These are phyloP conservation scores for Fragum sueziense DNA, from an alignment of 2,888 invertebrate species.

Conservation along the genomic window DNA sequence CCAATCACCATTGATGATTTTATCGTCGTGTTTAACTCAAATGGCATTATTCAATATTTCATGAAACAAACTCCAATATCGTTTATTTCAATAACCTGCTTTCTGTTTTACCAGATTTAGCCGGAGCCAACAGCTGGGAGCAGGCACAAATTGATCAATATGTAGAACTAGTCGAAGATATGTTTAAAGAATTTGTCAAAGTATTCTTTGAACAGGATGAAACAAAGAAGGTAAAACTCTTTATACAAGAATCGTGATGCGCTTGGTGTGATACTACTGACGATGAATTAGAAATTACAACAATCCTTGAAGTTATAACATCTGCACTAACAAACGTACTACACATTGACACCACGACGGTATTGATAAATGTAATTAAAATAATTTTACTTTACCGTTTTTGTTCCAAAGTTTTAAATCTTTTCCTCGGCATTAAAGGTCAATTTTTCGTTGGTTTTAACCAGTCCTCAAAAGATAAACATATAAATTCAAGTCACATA, in stretches of 20 bases:
- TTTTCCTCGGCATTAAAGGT: too few relatives aligned
- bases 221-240: conserved; percentile 8
- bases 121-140: conserved; percentile 55
- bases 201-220: conserved; percentile 57
- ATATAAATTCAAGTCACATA: background rate
- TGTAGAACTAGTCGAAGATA: conserved; percentile 43
- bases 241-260: too few relatives aligned
- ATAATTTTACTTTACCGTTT: too few relatives aligned
- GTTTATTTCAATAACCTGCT: background rate
- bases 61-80: background rate
- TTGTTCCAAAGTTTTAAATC: too few relatives aligned
- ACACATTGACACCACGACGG: too few relatives aligned
- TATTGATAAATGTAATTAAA: too few relatives aligned
- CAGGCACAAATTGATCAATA: conserved; percentile 46
- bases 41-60: background rate
- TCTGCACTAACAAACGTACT: too few relatives aligned
- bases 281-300: too few relatives aligned
- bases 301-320: too few relatives aligned
- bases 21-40: background rate
- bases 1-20: background rate
- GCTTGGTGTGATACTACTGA: too few relatives aligned
- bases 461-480: background rate
- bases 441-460: background rate
- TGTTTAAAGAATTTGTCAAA: conserved; percentile 49
- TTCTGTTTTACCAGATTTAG: conserved; percentile 30